Percentiles rank a stretch among this genome's conserved stretches.
These are phyloP conservation scores for Pseudorhiza aurosa DNA, from an alignment of 30 jellyfish, hydroid and myxozoan genomes.

Conservation along the genomic window DNA sequence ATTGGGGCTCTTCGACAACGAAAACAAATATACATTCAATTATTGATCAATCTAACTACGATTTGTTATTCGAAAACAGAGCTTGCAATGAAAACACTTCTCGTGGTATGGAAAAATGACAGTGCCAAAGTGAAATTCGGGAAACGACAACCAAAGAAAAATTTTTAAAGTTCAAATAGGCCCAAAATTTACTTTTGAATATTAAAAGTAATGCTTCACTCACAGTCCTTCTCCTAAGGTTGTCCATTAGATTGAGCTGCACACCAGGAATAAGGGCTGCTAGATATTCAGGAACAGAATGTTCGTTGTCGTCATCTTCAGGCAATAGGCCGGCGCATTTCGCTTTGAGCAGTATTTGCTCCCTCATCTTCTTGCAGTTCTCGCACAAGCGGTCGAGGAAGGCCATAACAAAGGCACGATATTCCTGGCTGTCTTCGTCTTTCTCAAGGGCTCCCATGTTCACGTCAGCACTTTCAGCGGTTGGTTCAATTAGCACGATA, in stretches of 20 bases:
- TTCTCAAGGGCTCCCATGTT: slow-evolving; percentile 24
- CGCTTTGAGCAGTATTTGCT: slow-evolving; percentile 37
- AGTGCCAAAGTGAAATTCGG: no score
- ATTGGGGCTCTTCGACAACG: no score
- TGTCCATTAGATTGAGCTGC: slow-evolving; percentile 38
- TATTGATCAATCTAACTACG: no score
- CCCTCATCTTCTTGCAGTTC: slow-evolving; percentile 63
- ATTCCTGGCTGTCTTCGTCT: slow-evolving; percentile 19
- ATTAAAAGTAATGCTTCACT: no score
- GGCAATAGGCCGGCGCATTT: slow-evolving; percentile 45
- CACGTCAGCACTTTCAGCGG: slow-evolving; percentile 3
- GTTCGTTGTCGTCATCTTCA: slow-evolving; percentile 29
- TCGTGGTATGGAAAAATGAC: no score
- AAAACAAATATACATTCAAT: no score
- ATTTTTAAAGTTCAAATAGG: no score
- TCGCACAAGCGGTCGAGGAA: slow-evolving; percentile 56
- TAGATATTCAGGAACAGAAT: slow-evolving; percentile 13
- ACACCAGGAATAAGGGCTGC: slow-evolving; percentile 31
- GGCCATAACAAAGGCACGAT: slow-evolving; percentile 28
- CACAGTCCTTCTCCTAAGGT: slow-evolving; percentile 73
- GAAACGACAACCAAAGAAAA: no score
- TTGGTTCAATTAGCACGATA: slow-evolving; percentile 1
- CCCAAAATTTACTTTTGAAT: no score
- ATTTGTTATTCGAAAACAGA: no score
- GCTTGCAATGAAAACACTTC: no score